Conservation (phyloP, 1,140 invertebrate species). For the Scylla paramamosain region DNA sequence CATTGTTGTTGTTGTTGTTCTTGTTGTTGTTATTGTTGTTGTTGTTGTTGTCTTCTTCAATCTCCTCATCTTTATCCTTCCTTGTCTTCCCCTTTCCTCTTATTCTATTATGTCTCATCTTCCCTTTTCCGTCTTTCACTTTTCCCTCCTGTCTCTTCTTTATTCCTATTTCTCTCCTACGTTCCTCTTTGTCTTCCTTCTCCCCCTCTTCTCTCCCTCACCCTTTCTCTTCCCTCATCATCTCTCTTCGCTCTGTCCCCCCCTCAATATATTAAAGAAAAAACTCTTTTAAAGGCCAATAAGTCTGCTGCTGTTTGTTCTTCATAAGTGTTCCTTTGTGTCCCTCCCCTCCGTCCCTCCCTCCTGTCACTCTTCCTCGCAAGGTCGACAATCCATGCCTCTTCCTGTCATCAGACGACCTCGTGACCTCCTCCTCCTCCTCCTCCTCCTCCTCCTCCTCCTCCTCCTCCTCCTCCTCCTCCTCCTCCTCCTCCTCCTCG, state of each 20-base stretch:
- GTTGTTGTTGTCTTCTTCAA: not conserved
- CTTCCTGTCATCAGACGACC: conserved; percentile 1
- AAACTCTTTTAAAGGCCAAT: too few relatives aligned
- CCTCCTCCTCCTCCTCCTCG: not conserved
- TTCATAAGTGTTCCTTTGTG: too few relatives aligned
- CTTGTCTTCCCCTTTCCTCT: not conserved
- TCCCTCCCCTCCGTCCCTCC: not conserved
- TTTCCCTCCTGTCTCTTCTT: too few relatives aligned
- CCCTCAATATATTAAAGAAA: too few relatives aligned
- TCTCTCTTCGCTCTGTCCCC: too few relatives aligned
- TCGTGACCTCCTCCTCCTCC: not conserved
- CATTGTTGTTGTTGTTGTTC: too few relatives aligned
- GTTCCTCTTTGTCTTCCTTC: too few relatives aligned
- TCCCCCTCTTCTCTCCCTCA: too few relatives aligned
- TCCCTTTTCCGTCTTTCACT: not conserved
- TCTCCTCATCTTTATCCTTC: not conserved
- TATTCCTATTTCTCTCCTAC: too few relatives aligned
- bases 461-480: conserved; percentile 9
- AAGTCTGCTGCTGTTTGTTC: too few relatives aligned
- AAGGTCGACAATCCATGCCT: not conserved
- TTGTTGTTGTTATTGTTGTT: not conserved
- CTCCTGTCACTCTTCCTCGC: not conserved
- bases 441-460: conserved; percentile 17
- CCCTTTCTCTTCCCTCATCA: too few relatives aligned
- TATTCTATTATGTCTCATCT: not conserved